Percentiles rank a stretch among this genome's conserved stretches.
These are phyloP conservation scores for Laothoe populi DNA, from an alignment of 2,888 invertebrate species.

Conservation along the genomic window DNA sequence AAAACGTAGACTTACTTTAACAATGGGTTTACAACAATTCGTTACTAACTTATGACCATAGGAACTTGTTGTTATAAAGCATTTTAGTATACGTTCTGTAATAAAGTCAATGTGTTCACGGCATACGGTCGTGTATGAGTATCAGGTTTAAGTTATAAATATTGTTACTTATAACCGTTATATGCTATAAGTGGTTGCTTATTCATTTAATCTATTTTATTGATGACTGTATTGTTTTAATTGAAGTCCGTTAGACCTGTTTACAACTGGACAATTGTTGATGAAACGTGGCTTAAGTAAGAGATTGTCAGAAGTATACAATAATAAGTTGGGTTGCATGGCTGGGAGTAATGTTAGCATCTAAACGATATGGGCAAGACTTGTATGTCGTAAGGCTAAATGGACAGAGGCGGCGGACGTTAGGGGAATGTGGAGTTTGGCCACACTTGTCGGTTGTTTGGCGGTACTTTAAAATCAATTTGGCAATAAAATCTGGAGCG, in stretches of 20 bases:
- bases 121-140: not conserved
- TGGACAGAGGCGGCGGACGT: not conserved
- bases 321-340: not conserved
- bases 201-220: not conserved
- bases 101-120: too few species aligned
- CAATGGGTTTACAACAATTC: too few species aligned
- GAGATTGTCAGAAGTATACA: not conserved
- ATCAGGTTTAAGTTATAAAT: not conserved
- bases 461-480: not conserved
- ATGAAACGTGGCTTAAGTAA: constrained; percentile 8
- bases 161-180: not conserved
- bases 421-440: not conserved
- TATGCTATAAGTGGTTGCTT: not conserved
- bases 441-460: not conserved
- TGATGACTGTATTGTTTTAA: not conserved
- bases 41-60: too few species aligned
- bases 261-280: not conserved
- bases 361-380: not conserved
- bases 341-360: not conserved
- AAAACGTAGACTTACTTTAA: too few species aligned
- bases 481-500: not conserved
- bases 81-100: too few species aligned
- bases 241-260: not conserved
- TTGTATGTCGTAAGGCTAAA: not conserved
- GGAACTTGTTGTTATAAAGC: too few species aligned